Base-by-base conservation (phyloP, 2,888 invertebrate species). In the Beris chalybata region DNA sequence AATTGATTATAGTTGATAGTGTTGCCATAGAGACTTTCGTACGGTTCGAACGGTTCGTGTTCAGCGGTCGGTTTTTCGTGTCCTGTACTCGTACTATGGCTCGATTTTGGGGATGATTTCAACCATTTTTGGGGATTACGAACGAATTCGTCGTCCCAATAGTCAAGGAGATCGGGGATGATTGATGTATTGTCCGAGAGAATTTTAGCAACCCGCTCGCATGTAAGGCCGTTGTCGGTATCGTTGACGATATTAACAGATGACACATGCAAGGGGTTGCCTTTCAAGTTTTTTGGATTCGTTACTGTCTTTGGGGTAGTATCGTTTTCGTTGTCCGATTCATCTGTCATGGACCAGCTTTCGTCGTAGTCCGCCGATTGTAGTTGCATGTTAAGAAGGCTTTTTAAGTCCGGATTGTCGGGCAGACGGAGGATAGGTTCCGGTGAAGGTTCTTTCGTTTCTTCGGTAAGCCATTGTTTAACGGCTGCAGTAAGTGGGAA, bases 401-500 rank as follows among this genome's bases (percentile, higher is more conserved):
- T 38, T 22, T 52, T 63, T 4, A 71, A 38, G 4, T 43, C 45
- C 38, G 69, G 67, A 67, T 71, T 67, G 30, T 66, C 47, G 7
- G 72, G 72, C 30, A 72, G 22, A 15, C 71, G 69, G 13, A 72
- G 61, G 13, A 72, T 53, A 12, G 70, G 70, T 54, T 80, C 78
- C 3, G 79, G 77, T 15, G 77, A 77, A 63, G 78, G 78, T 9
- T 76, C 76, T 31, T 76, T 74, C 11, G 66, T 50, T 64, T 74
- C 80, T 70, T 78, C 78, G 54, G 79, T 78, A 71, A 87, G 81
- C 87, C 87, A 87, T 64, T 85, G 83, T 56, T 82, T 85, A 1
- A 87, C 86, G 1, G 86, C 86, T 55, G 83, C 79, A 4, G 85
- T 86, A 66, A 87, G 84, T 11, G 85, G 85, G 71, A 81, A 80